Evolutionary conservation across 2,797 vertebrate genomes (phyloP), one percentile per base, ranked within the genome.

Genomic region (Lagorchestes hirsutus): DNA sequence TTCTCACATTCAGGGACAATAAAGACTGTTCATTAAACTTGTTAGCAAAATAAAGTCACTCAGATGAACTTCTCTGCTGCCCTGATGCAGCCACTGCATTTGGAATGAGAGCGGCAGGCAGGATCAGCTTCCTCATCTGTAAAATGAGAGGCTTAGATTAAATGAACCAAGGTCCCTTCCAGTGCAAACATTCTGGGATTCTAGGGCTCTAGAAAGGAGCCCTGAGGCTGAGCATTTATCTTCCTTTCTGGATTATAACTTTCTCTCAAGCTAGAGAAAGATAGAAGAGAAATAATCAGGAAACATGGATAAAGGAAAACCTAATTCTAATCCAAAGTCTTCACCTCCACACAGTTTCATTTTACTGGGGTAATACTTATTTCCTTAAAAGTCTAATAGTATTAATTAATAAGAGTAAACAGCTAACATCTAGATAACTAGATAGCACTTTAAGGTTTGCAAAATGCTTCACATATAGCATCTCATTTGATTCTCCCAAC

Each of bases 1-100:
- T 96, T 97, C 90, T 93, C 93, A 94, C n/a, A 46, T n/a, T 94
- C 31, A 93, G 55, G 34, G 58, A 92, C 46, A 97, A 46, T 57
- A 93, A 90, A 97, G 56, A 59, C 52, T 91, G 90, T 59, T 96
- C 93, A 90, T 54, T 91, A 94, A 87, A 59, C 4, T 1, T 82
- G 67, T 28, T 28, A 50, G 29, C 31, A 29, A 92, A 92, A 57
- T 87, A 87, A 31, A 94, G 57, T 54, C 59, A 56, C 46, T 54
- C 59, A 67, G 87, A 34, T 59, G 57, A 94, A 93, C 14, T 52
- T 5, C 67, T 94, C 67, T 52, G 52, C n/a, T 55, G 2, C 27
- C 31, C 90, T 55, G 14, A 50, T 55, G 1, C 28, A 62, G 40
- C 55, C 50, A 82, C 27, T 11, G 5, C n/a, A 29, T 92, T 40